Percentiles rank a stretch among this genome's conserved stretches.
Evolutionary conservation across 2,797 vertebrate species (phyloP).

Genomic region (Dipus sagitta): DNA sequence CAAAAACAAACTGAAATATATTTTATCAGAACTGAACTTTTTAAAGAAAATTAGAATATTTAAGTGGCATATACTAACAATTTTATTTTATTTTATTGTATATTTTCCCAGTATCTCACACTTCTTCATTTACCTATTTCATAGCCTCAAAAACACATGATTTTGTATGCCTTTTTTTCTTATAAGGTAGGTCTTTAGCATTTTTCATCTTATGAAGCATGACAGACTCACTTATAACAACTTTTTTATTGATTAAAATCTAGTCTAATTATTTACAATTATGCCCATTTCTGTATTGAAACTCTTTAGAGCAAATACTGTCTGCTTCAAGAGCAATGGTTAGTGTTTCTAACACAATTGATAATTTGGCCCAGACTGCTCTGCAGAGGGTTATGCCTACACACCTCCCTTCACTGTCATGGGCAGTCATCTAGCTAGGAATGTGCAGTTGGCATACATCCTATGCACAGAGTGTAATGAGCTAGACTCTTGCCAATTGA

Average conservation of each 20-base stretch:
- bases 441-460: slow-evolving; percentile 50
- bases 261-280: not conserved
- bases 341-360: not conserved
- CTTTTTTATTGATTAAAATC: not conserved
- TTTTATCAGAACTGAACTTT: not conserved
- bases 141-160: not conserved
- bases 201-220: slow-evolving; percentile 23
- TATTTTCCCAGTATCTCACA: not conserved
- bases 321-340: fast-evolving
- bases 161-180: slow-evolving; percentile 5
- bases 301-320: not conserved
- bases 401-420: not conserved
- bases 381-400: not conserved
- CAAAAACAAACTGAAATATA: not conserved
- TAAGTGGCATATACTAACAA: slow-evolving; percentile 7
- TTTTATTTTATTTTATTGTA: not conserved
- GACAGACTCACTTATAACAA: not conserved
- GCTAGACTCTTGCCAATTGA: slow-evolving; percentile 82
- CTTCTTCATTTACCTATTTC: not conserved
- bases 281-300: not conserved
- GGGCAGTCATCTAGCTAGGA: not conserved
- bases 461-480: slow-evolving; percentile 77
- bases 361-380: not conserved
- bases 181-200: not conserved
- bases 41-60: not conserved